Base-by-base conservation (phyloP, 2,797 vertebrate genomes). In the Ctenopoma multispine region DNA sequence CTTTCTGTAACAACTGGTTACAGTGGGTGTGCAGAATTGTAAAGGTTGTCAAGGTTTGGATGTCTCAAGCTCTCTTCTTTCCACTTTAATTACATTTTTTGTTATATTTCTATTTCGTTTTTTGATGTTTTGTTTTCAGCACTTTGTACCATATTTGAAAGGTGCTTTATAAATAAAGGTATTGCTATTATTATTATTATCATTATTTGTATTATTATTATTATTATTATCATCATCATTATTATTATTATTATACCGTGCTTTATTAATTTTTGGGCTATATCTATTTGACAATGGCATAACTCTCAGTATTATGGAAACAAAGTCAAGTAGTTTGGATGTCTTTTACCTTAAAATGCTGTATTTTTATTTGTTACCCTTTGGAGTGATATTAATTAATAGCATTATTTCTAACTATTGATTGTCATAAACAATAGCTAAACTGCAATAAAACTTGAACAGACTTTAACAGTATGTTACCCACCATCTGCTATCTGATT, bases 381-480 rank as follows among this genome's bases (percentile, higher is more conserved):
- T 62, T 24, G 17, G 7, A 20, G 21, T 31, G 11, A 7, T 49
- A 18, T n/a, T 49, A 29, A 57, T 58, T n/a, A 24, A 71, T 31
- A 31, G 29, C 7, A 59, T 18, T 55, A 9, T 24, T 18, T 20
- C 34, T 38, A 14, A 3, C 21, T 17, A 69, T 46, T 1, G 14
- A 71, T 48, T 1, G 8, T 41, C 18, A 41, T 13, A 38, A 69
- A 46, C 48, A 49, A 50, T 48, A 23, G 53, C 61, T 9, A 67
- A 44, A 44, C 27, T 27, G 40, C 13, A 46, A 55, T 51, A 47
- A 58, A 27, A 36, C 47, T 38, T 46, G 41, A 68, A 60, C 72
- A 72, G 60, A 72, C 29, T 18, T 80, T 63, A 81, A 49, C 60
- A 65, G 38, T 8, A 17, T 49, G 51, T 64, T 57, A 64, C 40